Base-by-base conservation (phyloP, 37 sponge, comb jelly and placozoan species). In the Beroe forskalii region DNA sequence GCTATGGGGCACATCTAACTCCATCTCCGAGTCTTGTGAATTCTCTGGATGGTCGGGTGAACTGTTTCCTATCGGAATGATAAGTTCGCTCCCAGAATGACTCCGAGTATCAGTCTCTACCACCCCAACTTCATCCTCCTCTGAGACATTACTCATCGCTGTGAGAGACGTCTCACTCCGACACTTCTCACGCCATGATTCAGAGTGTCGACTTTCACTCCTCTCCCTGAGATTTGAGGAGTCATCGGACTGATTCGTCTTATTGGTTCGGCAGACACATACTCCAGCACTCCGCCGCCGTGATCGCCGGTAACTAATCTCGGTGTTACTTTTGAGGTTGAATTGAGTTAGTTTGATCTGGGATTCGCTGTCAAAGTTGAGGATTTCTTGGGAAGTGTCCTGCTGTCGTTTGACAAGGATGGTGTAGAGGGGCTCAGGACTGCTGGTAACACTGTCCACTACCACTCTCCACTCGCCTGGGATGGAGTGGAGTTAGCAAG, bases 341-440 rank as follows among this genome's bases (percentile, higher is more conserved):
- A 69, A 69, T 32, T 69, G 72, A 36, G 72, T 69, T 1, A 69
- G 72, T 37, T 69, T 69, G 38, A 69, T 32, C 72, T 69, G 27
- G 72, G 72, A 69, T 35, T 69, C 32, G 1, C 32, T 69, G 72
- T 17, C 32, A 37, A 69, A 69, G 19, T 27, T 33, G 27, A 69
- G 38, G 39, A 69, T 69, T 36, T 69, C 33, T 6, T 69, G 72
- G 38, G 33, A 69, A 20, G 38, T 4, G 35, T 69, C 33, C 38
- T 36, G 27, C 39, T 69, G 27, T 69, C 32, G 72, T 35, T 33
- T 69, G 37, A 69, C 72, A 4, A 69, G 2, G 33, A 69, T 32
- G 17, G 72, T 69, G 72, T 69, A 69, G 19, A 69, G 38, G 32
- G 38, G 35, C 12, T 69, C 72, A 4, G 72, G 32, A 1, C 33